phyloP scores from a whole-genome alignment of 2,113 vertebrate species.

The Clarias batrachus region DNA sequence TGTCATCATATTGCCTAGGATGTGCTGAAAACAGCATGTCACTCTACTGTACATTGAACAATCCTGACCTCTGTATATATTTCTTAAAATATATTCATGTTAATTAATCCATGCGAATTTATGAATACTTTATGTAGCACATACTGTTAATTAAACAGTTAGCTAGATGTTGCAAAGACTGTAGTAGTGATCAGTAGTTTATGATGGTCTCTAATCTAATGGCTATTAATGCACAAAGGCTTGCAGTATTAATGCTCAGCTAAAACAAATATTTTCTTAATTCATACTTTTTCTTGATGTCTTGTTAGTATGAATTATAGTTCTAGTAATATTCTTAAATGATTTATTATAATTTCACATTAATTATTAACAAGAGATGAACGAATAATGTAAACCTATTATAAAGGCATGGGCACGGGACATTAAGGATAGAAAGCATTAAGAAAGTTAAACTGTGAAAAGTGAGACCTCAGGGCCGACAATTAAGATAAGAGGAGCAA shows the following conservation, averaged over 20 bases:
- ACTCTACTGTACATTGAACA: no score
- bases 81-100: no score
- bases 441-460: neutral
- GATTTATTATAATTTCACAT: neutral
- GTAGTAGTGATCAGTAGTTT: neutral
- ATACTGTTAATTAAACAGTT: neutral
- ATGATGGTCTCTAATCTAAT: neutral
- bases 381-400: neutral
- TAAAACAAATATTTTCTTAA: neutral
- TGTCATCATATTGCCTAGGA: no score
- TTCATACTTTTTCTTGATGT: neutral
- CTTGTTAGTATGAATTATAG: neutral
- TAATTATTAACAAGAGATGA: neutral
- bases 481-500: constrained; percentile 18
- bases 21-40: no score
- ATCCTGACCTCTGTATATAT: no score
- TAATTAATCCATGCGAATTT: no score
- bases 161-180: neutral
- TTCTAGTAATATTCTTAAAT: no score
- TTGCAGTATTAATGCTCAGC: neutral
- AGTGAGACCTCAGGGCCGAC: neutral
- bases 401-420: neutral
- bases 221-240: no score
- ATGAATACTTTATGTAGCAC: neutral
- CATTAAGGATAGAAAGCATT: neutral